Evolutionary conservation across 2,797 vertebrate genomes (phyloP).

Genomic region (Tadarida brasiliensis): DNA sequence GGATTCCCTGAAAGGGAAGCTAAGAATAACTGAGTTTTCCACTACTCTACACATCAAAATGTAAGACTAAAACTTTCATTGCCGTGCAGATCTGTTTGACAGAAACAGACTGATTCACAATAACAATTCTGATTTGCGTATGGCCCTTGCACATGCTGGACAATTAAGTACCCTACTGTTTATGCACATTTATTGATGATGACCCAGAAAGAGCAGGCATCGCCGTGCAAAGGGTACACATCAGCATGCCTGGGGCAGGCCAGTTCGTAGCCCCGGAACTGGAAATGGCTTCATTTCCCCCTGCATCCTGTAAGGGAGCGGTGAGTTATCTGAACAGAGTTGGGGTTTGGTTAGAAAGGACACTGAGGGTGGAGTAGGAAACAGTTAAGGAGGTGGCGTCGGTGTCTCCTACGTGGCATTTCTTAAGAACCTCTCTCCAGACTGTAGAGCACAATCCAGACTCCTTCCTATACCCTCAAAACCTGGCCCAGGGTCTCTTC

Average conservation of each 20-base stretch:
- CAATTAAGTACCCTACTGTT: neutral
- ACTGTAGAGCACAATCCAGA: neutral
- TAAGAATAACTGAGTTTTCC: too few species aligned
- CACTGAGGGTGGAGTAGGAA: neutral
- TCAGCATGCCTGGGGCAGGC: neutral
- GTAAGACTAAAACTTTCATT: too few species aligned
- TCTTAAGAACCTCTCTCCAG: neutral
- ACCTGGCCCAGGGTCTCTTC: neutral
- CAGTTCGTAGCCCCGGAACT: neutral
- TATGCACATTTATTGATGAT: neutral
- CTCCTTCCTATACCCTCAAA: neutral
- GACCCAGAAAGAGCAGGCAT: neutral
- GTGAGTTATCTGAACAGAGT: neutral
- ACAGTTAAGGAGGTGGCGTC: neutral
- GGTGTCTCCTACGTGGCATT: neutral
- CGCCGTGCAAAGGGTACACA: neutral
- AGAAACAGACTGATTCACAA: neutral
- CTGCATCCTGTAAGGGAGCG: neutral
- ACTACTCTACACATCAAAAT: too few species aligned
- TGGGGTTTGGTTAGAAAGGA: neutral
- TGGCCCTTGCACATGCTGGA: neutral
- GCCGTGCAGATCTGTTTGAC: neutral
- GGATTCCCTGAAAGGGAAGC: neutral
- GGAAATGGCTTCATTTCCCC: neutral
- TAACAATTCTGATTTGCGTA: neutral